phyloP scores from a whole-genome alignment of 2,797 vertebrate genomes.

The Megalops cyprinoides region DNA sequence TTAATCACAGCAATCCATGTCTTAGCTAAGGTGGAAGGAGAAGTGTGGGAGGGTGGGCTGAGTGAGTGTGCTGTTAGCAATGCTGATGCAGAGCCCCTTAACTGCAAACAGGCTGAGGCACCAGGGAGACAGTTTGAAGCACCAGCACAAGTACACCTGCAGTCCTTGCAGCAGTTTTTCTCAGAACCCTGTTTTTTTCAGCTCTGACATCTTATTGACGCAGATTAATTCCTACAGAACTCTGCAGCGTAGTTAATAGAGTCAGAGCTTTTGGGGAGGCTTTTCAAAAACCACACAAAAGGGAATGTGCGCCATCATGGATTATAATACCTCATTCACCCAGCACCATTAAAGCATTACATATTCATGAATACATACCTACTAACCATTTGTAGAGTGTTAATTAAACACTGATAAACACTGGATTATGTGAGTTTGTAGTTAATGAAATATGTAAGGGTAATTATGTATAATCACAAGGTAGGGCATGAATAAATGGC shows the following conservation, averaged over 20 bases:
- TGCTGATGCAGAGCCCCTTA: conserved; percentile 66
- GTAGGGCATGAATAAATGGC: no score
- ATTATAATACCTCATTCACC: no score
- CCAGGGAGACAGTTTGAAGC: conserved; percentile 61
- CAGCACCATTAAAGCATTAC: no score
- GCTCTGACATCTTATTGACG: background rate
- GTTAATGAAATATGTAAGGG: no score
- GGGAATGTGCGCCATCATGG: conserved; percentile 53
- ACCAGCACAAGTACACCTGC: conserved; percentile 61
- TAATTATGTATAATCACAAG: no score
- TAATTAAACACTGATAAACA: no score
- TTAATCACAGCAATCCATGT: conserved; percentile 66
- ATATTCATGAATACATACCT: no score
- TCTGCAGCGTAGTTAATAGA: no score
- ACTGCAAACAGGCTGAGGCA: conserved; percentile 64
- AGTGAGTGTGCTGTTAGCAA: conserved; percentile 55
- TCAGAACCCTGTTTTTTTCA: no score
- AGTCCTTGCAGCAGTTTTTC: conserved; percentile 48
- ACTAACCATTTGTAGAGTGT: no score
- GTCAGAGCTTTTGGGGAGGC: background rate
- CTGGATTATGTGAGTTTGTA: no score
- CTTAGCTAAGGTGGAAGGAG: conserved; percentile 46
- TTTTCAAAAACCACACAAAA: background rate
- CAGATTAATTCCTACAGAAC: no score
- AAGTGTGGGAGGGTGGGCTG: conserved; percentile 33